Conservation (phyloP, 2,113 vertebrate species). For the Chloebia gouldiae region DNA sequence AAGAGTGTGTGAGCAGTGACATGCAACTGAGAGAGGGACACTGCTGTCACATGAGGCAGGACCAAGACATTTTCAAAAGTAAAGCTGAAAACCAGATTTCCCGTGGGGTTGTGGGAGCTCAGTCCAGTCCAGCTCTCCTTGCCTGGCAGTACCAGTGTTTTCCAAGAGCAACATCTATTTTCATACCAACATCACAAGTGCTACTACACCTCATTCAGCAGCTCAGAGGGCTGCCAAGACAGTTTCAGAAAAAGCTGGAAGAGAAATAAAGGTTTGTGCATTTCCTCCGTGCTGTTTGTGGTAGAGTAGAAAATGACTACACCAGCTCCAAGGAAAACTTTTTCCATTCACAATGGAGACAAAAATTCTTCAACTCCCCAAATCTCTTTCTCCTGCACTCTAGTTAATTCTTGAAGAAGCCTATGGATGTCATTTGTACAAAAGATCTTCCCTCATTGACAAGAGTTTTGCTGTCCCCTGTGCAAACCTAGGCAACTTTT, state of each 20-base stretch:
- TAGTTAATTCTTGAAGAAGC: neutral
- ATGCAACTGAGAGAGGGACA: neutral
- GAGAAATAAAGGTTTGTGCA: neutral
- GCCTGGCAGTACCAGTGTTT: neutral
- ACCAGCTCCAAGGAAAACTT: neutral
- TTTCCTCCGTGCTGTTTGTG: accelerated
- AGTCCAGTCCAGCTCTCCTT: neutral
- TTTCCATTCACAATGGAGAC: neutral
- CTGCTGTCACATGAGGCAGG: neutral
- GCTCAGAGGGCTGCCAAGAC: neutral
- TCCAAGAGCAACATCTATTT: neutral
- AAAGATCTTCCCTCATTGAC: neutral
- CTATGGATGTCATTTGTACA: neutral
- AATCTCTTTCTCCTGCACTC: neutral
- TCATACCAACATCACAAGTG: neutral
- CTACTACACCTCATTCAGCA: neutral
- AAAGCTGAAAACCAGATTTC: neutral
- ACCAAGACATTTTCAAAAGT: neutral
- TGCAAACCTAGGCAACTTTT: neutral
- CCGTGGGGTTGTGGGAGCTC: neutral
- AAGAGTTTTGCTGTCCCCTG: neutral
- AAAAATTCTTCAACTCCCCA: neutral
- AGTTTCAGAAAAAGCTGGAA: neutral
- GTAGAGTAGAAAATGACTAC: neutral
- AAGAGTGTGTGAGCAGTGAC: accelerated